Evolutionary conservation across 2,888 invertebrate genomes (phyloP).

Genomic region (Acleris cristana): DNA sequence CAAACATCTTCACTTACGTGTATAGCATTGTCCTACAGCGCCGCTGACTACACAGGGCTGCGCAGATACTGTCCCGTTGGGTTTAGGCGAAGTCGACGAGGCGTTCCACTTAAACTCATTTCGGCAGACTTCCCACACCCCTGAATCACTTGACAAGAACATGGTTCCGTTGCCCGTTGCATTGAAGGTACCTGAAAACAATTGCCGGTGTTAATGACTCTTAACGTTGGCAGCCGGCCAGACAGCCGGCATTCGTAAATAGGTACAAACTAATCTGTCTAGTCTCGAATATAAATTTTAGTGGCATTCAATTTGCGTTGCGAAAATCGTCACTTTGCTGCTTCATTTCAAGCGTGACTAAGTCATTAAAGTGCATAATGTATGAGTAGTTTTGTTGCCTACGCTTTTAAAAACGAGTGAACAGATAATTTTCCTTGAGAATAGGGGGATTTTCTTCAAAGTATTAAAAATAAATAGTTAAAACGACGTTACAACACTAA

Average conservation of each 20-base stretch:
- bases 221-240: conserved; percentile 44
- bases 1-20: conserved; percentile 58
- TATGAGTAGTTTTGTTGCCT: no score
- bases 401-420: no score
- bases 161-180: conserved; percentile 66
- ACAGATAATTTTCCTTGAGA: no score
- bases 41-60: conserved; percentile 53
- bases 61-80: conserved; percentile 46
- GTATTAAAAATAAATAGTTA: no score
- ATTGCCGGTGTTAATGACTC: conserved; percentile 46
- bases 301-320: conserved; percentile 15
- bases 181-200: conserved; percentile 80
- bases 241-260: conserved; percentile 33
- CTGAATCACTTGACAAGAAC: conserved; percentile 87
- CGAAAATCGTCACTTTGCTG: conserved; percentile 7
- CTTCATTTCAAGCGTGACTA: conserved; percentile 1
- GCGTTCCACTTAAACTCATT: conserved; percentile 65
- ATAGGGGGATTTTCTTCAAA: no score
- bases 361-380: no score
- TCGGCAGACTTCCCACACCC: conserved; percentile 87
- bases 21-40: conserved; percentile 52
- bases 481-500: no score
- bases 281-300: conserved; percentile 21
- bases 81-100: conserved; percentile 42
- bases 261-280: conserved; percentile 22